These are phyloP conservation scores for Rhineura floridana DNA, from an alignment of 2,113 vertebrate species.

Conservation along the genomic window DNA sequence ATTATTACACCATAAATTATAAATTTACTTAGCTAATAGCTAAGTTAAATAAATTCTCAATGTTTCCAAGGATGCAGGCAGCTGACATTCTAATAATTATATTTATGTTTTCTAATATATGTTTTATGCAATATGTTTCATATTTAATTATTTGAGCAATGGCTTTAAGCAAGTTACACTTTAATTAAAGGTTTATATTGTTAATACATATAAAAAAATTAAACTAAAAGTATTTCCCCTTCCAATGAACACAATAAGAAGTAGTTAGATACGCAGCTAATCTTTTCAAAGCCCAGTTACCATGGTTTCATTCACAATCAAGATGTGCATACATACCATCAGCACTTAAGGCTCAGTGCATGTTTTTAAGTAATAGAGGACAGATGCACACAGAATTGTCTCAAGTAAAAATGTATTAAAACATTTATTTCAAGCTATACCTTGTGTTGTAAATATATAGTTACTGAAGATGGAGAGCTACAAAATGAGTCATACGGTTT, in stretches of 20 bases:
- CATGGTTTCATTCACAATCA: slow-evolving; percentile 10
- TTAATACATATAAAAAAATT: background rate
- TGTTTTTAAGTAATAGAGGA: background rate
- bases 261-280: background rate
- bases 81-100: background rate
- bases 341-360: background rate
- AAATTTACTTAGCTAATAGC: background rate
- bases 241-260: background rate
- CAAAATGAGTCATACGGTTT: background rate
- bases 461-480: background rate
- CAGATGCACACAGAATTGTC: background rate
- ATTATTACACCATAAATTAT: background rate
- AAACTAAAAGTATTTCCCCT: background rate
- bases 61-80: background rate
- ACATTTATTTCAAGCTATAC: background rate
- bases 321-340: background rate
- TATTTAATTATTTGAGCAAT: background rate
- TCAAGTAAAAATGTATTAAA: background rate
- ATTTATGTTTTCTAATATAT: background rate
- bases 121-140: background rate
- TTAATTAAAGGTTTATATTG: background rate
- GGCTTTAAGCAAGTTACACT: background rate
- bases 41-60: background rate
- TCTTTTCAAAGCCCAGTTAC: background rate
- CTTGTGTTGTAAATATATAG: background rate